These are phyloP conservation scores for Hippolais icterina DNA, from an alignment of 2,113 vertebrate genomes.

Conservation along the genomic window DNA sequence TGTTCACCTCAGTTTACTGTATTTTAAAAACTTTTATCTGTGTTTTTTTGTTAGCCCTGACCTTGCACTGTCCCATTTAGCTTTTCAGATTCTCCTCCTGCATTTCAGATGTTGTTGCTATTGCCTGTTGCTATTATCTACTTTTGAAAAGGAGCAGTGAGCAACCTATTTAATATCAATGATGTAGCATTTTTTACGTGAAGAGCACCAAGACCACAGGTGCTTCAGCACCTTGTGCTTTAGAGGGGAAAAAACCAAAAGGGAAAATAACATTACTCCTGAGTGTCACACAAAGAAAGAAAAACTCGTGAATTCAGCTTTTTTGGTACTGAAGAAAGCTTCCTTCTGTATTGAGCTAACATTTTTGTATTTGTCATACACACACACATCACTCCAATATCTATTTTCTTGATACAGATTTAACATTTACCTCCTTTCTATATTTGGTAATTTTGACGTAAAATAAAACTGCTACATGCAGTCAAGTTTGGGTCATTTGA, in stretches of 20 bases:
- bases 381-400: rapidly evolving
- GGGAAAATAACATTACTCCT: neutral
- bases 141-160: neutral
- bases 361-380: neutral
- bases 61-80: neutral
- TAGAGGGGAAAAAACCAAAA: neutral
- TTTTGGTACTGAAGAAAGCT: neutral
- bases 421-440: neutral
- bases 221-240: neutral
- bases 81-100: neutral
- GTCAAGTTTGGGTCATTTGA: neutral
- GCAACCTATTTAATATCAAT: neutral
- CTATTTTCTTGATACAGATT: neutral
- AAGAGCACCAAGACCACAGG: neutral
- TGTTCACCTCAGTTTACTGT: neutral
- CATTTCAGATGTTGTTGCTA: neutral
- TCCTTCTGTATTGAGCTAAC: neutral
- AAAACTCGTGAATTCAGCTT: neutral
- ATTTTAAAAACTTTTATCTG: neutral
- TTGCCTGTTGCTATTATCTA: neutral
- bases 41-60: neutral
- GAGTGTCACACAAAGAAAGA: neutral
- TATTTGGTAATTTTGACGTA: neutral
- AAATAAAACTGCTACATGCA: neutral
- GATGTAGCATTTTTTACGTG: neutral